These are phyloP conservation scores for Coryphaenoides rupestris DNA, from an alignment of 2,113 vertebrate genomes.

Conservation along the genomic window DNA sequence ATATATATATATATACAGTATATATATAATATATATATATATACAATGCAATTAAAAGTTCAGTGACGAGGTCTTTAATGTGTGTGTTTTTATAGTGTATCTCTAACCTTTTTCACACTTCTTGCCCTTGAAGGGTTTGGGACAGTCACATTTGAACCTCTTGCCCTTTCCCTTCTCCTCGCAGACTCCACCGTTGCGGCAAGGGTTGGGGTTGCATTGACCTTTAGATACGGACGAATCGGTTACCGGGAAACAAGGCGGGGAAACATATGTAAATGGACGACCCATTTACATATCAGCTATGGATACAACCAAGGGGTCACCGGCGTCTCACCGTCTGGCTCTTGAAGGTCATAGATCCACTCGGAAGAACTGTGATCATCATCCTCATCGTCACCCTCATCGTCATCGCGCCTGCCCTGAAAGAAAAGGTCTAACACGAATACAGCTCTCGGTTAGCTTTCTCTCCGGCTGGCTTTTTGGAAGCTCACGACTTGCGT, in stretches of 20 bases:
- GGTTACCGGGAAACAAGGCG: no score
- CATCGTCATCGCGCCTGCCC: slow-evolving; percentile 23
- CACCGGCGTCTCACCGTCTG: slow-evolving; percentile 43
- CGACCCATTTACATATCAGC: no score
- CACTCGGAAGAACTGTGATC: slow-evolving; percentile 37
- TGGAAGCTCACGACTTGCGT: no score
- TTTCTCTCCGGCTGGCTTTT: no score
- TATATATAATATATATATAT: background rate
- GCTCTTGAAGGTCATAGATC: slow-evolving; percentile 59
- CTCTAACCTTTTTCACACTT: slow-evolving; percentile 69
- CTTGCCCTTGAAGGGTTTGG: slow-evolving; percentile 52
- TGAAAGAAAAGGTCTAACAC: slow-evolving; percentile 41
- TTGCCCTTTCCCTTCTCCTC: slow-evolving; percentile 36
- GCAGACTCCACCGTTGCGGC: slow-evolving; percentile 65
- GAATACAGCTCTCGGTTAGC: no score
- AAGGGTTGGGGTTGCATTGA: slow-evolving; percentile 66
- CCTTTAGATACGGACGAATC: slow-evolving; percentile 48
- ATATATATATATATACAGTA: background rate
- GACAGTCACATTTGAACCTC: slow-evolving; percentile 63
- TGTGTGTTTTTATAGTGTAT: background rate
- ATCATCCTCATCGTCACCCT: slow-evolving; percentile 45
- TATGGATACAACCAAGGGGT: background rate
- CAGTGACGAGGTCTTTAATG: background rate
- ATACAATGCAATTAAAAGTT: background rate
- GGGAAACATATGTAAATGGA: no score